These are phyloP conservation scores for Pagetopsis macropterus DNA, from an alignment of 2,797 vertebrate species.

Conservation along the genomic window DNA sequence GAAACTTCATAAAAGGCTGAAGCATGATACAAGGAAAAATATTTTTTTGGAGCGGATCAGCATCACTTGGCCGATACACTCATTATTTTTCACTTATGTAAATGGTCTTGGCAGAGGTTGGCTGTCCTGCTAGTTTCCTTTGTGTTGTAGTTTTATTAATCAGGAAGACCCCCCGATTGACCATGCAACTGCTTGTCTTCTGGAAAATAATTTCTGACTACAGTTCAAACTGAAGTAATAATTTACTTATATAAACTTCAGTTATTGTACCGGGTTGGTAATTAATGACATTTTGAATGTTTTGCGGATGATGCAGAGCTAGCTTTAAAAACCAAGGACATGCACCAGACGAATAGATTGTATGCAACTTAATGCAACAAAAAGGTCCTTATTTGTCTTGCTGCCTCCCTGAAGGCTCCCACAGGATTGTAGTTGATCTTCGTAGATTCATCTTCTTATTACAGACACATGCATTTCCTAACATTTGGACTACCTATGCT, in stretches of 20 bases:
- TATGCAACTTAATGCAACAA: background rate
- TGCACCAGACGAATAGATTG: background rate
- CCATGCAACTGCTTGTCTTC: background rate
- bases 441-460: no score
- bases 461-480: no score
- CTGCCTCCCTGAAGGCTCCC: no score
- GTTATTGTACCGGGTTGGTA: background rate
- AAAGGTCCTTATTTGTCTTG: background rate
- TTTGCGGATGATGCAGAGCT: background rate
- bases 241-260: background rate
- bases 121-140: background rate
- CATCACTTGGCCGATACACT: no score
- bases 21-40: no score
- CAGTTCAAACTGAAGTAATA: background rate
- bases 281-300: background rate
- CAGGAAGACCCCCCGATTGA: background rate
- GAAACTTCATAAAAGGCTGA: no score
- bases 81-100: no score
- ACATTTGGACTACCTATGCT: no score
- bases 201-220: constrained; percentile 6
- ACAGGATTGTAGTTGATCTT: no score
- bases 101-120: no score
- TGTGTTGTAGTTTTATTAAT: background rate
- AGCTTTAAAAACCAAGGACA: background rate
- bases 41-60: no score